These are phyloP conservation scores for Anthopleura sola DNA, from an alignment of 64 coral and sea anemone species.

Conservation along the genomic window DNA sequence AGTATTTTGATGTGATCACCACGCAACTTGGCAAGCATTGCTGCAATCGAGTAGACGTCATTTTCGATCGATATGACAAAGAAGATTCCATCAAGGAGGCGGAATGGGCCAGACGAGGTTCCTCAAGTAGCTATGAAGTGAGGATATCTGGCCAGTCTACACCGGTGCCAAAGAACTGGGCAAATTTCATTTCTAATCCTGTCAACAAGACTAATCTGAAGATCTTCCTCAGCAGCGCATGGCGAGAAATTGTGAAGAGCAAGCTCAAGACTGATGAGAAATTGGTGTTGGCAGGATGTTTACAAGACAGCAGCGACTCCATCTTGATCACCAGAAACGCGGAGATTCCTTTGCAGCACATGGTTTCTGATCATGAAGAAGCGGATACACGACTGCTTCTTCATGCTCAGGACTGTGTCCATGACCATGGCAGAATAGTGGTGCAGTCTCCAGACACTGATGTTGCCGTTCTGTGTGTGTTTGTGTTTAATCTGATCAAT, in stretches of 20 bases:
- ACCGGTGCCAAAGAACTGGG: slow-evolving; percentile 25
- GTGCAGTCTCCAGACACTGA: slow-evolving; percentile 56
- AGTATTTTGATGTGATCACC: slow-evolving; percentile 34
- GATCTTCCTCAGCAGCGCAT: background rate
- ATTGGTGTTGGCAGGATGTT: slow-evolving; percentile 9
- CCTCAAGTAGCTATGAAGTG: background rate
- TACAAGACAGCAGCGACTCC: background rate
- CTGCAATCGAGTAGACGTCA: slow-evolving; percentile 26
- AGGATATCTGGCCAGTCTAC: background rate
- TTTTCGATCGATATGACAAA: slow-evolving; percentile 38
- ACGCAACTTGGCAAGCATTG: background rate
- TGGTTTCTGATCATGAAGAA: slow-evolving; percentile 40
- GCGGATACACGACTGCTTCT: slow-evolving; percentile 53
- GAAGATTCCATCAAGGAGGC: slow-evolving; percentile 60
- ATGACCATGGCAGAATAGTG: slow-evolving; percentile 21
- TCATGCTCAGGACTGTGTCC: slow-evolving; percentile 29
- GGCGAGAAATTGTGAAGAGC: background rate
- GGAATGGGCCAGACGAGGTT: slow-evolving; percentile 49
- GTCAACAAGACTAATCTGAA: slow-evolving; percentile 7
- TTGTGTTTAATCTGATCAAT: slow-evolving; percentile 17
- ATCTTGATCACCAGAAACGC: slow-evolving; percentile 3
- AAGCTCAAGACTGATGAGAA: background rate
- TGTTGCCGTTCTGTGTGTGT: slow-evolving; percentile 30
- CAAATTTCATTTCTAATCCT: slow-evolving; percentile 20
- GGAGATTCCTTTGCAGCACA: background rate